Percentiles rank a stretch among this genome's conserved stretches.
Conservation (phyloP, 2,797 vertebrate species). For the Tolypeutes matacus region DNA sequence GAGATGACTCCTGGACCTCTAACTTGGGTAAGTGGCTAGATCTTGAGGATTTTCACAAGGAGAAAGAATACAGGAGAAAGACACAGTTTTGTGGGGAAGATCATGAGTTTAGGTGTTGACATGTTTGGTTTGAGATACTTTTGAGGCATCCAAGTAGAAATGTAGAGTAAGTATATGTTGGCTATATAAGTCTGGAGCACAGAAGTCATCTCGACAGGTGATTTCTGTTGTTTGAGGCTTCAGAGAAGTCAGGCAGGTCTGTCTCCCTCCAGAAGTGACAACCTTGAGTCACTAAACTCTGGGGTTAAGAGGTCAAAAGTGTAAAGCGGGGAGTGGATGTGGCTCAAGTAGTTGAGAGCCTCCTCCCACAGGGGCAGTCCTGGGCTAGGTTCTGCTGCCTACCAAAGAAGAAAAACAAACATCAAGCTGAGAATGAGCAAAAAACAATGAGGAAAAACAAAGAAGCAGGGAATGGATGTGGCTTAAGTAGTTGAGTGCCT, state of each 20-base stretch:
- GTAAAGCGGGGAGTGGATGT: too few species aligned
- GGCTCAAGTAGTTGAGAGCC: too few species aligned
- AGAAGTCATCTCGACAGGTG: not conserved
- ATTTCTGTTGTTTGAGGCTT: not conserved
- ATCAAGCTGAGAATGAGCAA: too few species aligned
- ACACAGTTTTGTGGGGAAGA: not conserved
- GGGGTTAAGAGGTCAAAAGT: too few species aligned
- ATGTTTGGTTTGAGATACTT: not conserved
- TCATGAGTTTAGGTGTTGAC: not conserved
- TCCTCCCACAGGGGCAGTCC: too few species aligned
- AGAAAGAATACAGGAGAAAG: not conserved
- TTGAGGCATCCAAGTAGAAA: not conserved
- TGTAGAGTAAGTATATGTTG: rapidly evolving
- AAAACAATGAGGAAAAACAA: too few species aligned
- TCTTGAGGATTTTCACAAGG: rapidly evolving
- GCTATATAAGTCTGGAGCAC: not conserved
- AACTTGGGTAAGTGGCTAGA: not conserved
- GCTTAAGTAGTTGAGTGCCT: too few species aligned
- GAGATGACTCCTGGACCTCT: not conserved
- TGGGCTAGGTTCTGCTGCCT: too few species aligned
- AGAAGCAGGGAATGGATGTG: too few species aligned
- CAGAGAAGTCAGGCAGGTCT: not conserved
- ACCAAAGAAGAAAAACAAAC: too few species aligned
- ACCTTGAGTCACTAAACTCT: not conserved
- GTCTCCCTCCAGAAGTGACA: not conserved